Evolutionary conservation across 2,888 invertebrate genomes (phyloP), one percentile per base, ranked within the genome.

Genomic region (Andricus quercusramuli): DNA sequence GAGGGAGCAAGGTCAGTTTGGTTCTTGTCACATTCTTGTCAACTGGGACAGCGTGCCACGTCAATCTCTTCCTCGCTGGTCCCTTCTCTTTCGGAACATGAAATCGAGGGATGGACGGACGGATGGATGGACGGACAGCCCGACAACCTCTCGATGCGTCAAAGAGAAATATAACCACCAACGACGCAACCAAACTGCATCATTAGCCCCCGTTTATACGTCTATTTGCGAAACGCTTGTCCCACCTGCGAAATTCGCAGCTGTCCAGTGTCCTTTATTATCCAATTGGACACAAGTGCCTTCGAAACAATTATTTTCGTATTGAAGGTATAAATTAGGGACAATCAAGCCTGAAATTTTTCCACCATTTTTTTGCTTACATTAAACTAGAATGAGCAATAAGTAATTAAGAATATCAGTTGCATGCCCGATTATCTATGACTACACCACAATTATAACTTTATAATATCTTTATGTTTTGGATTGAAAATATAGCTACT

Each of bases 11-110:
- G 87, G 87, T 86, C 85, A 91, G 90, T 89, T 90, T 87, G 90
- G 89, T 91, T 89, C 91, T 90, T 91, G 92, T 92, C 92, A 91
- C 92, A 92, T 92, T 92, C 92, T 92, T 92, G 92, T 92, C 92
- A 92, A 91, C 88, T 85, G 84, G 88, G 89, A 90, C 90, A 91
- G 90, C 90, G 90, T 90, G 90, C 90, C 91, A 90, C 91, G 92
- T 92, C 92, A 92, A 92, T 92, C 92, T 92, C 90, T 86, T 88
- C 87, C 85, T 88, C 89, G 88, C 90, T 89, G 86, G 85, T 83
- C 87, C 86, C 84, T 85, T 80, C 83, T 79, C 81, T 81, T 82
- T 78, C 80, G 82, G 84, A 83, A 86, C 87, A 85, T 83, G 87
- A 85, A 88, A 85, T 83, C 80, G 87, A 86, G 82, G 86, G 87